These are phyloP conservation scores for Eubasilissa splendida DNA, from an alignment of 2,888 invertebrate genomes.

Conservation along the genomic window DNA sequence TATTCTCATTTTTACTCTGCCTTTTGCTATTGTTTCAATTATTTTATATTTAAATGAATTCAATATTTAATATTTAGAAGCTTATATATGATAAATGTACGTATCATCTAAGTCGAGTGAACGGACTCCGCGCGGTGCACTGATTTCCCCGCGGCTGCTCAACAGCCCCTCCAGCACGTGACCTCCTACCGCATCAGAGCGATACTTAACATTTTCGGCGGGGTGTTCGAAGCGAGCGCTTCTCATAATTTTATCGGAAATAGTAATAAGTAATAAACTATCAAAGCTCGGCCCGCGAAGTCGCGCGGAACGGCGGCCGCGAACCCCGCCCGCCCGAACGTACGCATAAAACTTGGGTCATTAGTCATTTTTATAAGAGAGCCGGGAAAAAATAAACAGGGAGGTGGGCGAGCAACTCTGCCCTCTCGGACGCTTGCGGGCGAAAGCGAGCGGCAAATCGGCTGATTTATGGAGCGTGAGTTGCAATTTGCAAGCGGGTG, in stretches of 20 bases:
- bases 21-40: too few relatives aligned
- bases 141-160: slow-evolving; percentile 20
- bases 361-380: slow-evolving; percentile 55
- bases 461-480: slow-evolving; percentile 50
- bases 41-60: too few relatives aligned
- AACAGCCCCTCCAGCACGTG: too few relatives aligned
- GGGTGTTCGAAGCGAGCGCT: not conserved
- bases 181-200: not conserved
- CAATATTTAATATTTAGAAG: too few relatives aligned
- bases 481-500: slow-evolving; percentile 43
- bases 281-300: not conserved
- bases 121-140: not conserved
- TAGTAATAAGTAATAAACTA: not conserved
- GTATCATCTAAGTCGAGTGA: not conserved
- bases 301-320: not conserved
- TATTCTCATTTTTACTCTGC: too few relatives aligned
- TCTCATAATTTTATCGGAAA: not conserved
- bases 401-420: slow-evolving; percentile 44
- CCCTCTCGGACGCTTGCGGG: slow-evolving; percentile 37
- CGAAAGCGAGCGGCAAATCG: slow-evolving; percentile 45
- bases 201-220: not conserved
- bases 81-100: not conserved
- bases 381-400: slow-evolving; percentile 46
- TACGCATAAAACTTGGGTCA: slow-evolving; percentile 51
- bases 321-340: slow-evolving; percentile 6